These are phyloP conservation scores for Rhincodon typus DNA, from an alignment of 2,797 vertebrate genomes.

Conservation along the genomic window DNA sequence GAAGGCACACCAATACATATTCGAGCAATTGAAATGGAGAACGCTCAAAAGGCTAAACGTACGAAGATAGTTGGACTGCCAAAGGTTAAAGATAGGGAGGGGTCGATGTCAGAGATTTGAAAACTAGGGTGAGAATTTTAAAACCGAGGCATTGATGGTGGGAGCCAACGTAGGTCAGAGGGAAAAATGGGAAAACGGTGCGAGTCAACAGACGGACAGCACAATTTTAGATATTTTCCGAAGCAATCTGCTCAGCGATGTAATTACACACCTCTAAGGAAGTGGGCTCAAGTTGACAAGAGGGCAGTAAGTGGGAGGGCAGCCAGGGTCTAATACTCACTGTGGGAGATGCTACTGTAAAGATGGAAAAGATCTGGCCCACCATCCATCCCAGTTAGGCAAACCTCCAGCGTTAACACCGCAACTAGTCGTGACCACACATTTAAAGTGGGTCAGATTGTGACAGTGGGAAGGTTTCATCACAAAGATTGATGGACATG, in stretches of 20 bases:
- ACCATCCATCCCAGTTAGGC: neutral
- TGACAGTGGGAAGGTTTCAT: neutral
- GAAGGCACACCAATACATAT: neutral
- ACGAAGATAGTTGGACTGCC: neutral
- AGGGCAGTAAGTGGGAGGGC: no score
- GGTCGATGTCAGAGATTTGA: neutral
- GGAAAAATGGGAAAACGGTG: no score
- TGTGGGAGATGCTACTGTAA: neutral
- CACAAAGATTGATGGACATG: neutral
- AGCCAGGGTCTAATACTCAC: neutral
- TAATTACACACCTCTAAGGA: no score
- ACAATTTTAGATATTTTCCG: neutral
- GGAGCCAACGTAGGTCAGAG: no score
- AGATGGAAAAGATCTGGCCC: neutral
- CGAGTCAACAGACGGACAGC: neutral
- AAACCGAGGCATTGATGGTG: no score
- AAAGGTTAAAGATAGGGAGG: neutral
- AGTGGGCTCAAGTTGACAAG: neutral
- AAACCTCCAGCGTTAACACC: neutral
- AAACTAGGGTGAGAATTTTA: no score
- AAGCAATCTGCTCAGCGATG: no score
- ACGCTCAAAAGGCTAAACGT: no score
- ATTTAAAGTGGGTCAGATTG: neutral
- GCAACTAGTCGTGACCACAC: neutral
- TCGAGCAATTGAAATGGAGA: neutral